These are phyloP conservation scores for Drosophila macrospina DNA, from an alignment of 2,888 invertebrate genomes.

Conservation along the genomic window DNA sequence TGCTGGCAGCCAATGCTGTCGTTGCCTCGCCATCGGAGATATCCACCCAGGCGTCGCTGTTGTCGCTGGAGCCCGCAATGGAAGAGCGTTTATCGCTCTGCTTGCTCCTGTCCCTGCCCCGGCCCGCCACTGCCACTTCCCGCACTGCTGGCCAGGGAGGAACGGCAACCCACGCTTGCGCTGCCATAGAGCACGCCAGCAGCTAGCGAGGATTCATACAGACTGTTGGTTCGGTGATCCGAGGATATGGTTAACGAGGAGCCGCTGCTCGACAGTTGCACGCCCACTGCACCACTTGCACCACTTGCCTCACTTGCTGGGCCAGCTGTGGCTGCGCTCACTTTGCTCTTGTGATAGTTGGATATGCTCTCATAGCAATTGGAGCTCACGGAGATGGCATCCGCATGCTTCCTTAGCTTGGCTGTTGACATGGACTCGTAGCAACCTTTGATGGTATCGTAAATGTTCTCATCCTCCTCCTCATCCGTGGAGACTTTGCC, in stretches of 20 bases:
- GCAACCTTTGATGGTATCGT: constrained; percentile 88
- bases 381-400: constrained; percentile 81
- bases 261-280: constrained; percentile 80
- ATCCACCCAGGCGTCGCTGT: constrained; percentile 85
- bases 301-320: neutral
- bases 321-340: neutral
- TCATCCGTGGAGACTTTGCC: constrained; percentile 23
- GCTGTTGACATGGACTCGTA: constrained; percentile 80
- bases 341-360: constrained; percentile 65
- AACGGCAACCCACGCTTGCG: constrained; percentile 59
- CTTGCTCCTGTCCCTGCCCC: constrained; percentile 36
- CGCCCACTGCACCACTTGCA: constrained; percentile 6
- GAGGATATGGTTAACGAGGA: constrained; percentile 84
- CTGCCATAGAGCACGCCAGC: constrained; percentile 64
- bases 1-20: constrained; percentile 38
- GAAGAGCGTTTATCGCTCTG: constrained; percentile 65
- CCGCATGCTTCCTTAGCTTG: constrained; percentile 38
- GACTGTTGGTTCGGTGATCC: constrained; percentile 85
- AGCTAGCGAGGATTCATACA: constrained; percentile 83
- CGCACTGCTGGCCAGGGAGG: constrained; percentile 49
- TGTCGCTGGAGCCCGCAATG: constrained; percentile 80
- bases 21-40: constrained; percentile 80
- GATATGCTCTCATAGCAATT: constrained; percentile 85
- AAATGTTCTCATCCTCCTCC: constrained; percentile 87
- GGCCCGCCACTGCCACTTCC: constrained; percentile 38